Base-by-base conservation (phyloP, 2,888 invertebrate species). In the Chelonus formosanus region DNA sequence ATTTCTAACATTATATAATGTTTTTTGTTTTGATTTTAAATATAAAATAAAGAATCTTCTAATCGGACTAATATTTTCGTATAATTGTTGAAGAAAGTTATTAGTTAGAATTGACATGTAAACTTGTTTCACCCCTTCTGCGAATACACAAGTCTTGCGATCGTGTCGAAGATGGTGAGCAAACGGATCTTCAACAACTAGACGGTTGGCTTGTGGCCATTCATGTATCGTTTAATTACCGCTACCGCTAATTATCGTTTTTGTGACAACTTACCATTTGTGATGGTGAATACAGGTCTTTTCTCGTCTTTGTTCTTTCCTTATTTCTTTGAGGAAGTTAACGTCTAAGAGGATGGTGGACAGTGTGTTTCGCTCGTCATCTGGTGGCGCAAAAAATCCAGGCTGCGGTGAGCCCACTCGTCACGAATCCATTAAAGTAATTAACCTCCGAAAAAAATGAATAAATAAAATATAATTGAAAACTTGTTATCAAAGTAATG, bases 221-320 rank as follows among this genome's bases (percentile, higher is more conserved):
- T 65, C 69, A 65, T 69, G 67, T 71, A 65, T 67, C 73, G 72
- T 75, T 78, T 76, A 78, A 78, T 78, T 78, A 74, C 73, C 67
- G 60, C 72, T 69, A 73, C 73, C 73, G 72, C 73, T 77, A 78
- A 77, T 78, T 77, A 74, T 67, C 69, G 64, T 78, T 78, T 78
- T 75, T 76, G 64, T 35, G 32, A 32, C 47, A 59, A 60, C 68
- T 65, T 65, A 61, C 62, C 61, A 65, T 67, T 64, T 65, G 70
- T 65, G 71, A 71, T 68, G 69, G 63, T 52, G 63, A 68, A 68
- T 60, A 67, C 58, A 65, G 65, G 56, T 68, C 65, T 61, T 54
- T 56, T 59, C 64, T 60, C 59, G 45, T 59, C 31, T 53, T 40
- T 63, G 44, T 57, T 52, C 31, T 63, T 40, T 35, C 45, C 53